Conservation (phyloP, 1,140 invertebrate genomes). For the Brachionus paranguensis region DNA sequence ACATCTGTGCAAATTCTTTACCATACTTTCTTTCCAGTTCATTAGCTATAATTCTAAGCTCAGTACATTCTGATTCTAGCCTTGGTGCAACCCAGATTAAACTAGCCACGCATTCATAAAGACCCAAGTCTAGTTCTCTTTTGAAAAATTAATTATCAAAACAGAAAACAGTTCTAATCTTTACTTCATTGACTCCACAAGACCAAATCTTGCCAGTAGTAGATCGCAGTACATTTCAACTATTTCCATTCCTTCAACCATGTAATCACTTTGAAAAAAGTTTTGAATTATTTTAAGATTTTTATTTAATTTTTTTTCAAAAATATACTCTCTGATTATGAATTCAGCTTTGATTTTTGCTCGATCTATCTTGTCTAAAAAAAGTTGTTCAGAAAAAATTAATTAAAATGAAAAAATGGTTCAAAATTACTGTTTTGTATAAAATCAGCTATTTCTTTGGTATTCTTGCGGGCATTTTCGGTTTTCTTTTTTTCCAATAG, state of each 20-base stretch:
- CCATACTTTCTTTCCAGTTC: slow-evolving; percentile 82
- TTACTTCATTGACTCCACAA: slow-evolving; percentile 93
- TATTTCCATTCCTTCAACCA: slow-evolving; percentile 97
- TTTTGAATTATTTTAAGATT: background rate
- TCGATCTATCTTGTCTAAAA: slow-evolving; percentile 77
- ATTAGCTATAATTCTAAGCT: slow-evolving; percentile 68
- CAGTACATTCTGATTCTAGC: slow-evolving; percentile 54
- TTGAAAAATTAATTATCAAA: background rate
- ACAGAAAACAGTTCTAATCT: no score
- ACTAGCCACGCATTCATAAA: slow-evolving; percentile 89
- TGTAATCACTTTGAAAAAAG: slow-evolving; percentile 68
- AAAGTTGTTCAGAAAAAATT: slow-evolving; percentile 42
- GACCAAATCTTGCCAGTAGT: slow-evolving; percentile 85
- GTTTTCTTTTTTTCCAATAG: slow-evolving; percentile 93
- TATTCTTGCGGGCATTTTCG: slow-evolving; percentile 35
- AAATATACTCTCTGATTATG: slow-evolving; percentile 75
- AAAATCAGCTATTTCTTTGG: slow-evolving; percentile 38
- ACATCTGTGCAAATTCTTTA: slow-evolving; percentile 66
- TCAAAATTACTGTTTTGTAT: slow-evolving; percentile 34
- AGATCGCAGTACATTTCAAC: slow-evolving; percentile 98
- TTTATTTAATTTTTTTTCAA: background rate
- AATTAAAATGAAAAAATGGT: background rate
- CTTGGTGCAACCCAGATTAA: slow-evolving; percentile 92
- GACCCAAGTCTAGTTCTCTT: slow-evolving; percentile 81
- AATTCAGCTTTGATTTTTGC: slow-evolving; percentile 95